These are phyloP conservation scores for Trichacis sp. DNA, from an alignment of 2,888 invertebrate genomes.

Conservation along the genomic window DNA sequence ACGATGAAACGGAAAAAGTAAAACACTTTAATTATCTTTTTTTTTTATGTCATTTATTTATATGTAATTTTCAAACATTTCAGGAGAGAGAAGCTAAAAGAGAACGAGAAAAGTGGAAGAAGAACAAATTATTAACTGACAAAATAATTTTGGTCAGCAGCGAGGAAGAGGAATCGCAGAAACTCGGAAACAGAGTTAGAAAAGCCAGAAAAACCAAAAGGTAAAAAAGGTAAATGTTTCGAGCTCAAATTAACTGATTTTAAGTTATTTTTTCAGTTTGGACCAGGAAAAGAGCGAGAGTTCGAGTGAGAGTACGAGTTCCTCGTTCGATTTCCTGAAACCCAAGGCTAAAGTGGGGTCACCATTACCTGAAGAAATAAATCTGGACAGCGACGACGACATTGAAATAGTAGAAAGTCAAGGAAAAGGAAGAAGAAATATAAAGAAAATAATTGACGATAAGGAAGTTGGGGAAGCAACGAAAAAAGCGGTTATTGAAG, in stretches of 20 bases:
- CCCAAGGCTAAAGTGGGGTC: too few species aligned
- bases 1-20: too few species aligned
- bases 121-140: slow-evolving; percentile 52
- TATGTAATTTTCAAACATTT: not conserved
- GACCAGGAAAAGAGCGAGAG: too few species aligned
- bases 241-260: slow-evolving; percentile 1
- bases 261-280: not conserved
- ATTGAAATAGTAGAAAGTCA: slow-evolving; percentile 46
- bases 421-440: slow-evolving; percentile 69
- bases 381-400: slow-evolving; percentile 50
- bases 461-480: slow-evolving; percentile 84
- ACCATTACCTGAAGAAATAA: slow-evolving; percentile 24
- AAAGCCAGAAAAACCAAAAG: slow-evolving; percentile 25
- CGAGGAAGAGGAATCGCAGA: too few species aligned
- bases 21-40: too few species aligned
- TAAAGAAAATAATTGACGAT: slow-evolving; percentile 72
- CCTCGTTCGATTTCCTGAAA: too few species aligned
- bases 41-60: too few species aligned
- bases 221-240: slow-evolving; percentile 11
- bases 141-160: slow-evolving; percentile 57
- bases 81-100: slow-evolving; percentile 20
- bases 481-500: slow-evolving; percentile 89
- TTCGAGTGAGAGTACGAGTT: too few species aligned
- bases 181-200: slow-evolving; percentile 48
- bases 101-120: slow-evolving; percentile 50